Evolutionary conservation across 2,888 invertebrate species (phyloP).

Genomic region (Gymnocheta viridis): DNA sequence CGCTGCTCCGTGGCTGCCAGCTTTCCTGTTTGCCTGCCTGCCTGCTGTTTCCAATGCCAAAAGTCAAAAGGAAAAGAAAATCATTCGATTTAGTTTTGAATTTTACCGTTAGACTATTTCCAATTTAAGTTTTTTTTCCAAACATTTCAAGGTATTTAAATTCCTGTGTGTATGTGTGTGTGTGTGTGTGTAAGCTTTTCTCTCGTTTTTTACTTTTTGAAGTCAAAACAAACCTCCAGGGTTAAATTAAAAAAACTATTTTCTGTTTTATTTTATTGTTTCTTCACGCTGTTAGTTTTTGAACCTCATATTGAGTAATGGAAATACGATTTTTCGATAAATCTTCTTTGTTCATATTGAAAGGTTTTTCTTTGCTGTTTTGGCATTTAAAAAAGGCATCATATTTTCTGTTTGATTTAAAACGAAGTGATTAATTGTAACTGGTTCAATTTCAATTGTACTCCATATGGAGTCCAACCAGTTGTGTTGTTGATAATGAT

Average conservation of each 20-base stretch:
- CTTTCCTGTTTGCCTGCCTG: neutral
- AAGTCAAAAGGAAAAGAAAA: constrained; percentile 60
- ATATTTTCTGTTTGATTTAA: constrained; percentile 24
- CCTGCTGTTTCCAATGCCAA: constrained; percentile 52
- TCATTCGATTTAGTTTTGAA: constrained; percentile 34
- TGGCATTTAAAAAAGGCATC: constrained; percentile 7
- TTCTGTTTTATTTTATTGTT: neutral
- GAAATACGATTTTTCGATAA: constrained; percentile 6
- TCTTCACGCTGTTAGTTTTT: constrained; percentile 47
- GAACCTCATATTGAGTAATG: constrained; percentile 58
- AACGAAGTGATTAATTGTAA: constrained; percentile 58
- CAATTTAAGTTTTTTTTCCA: neutral
- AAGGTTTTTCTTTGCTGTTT: neutral
- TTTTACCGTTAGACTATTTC: constrained; percentile 44
- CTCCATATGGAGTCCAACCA: constrained; percentile 14
- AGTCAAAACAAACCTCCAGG: constrained; percentile 36
- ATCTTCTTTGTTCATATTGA: constrained; percentile 9
- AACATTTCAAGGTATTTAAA: constrained; percentile 36
- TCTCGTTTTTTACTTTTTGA: neutral
- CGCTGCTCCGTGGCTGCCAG: neutral
- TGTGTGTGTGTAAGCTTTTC: neutral
- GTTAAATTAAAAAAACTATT: constrained; percentile 36
- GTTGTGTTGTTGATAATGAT: neutral
- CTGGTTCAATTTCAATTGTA: constrained; percentile 44
- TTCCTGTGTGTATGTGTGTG: constrained; percentile 5